Evolutionary conservation across 2,888 invertebrate species (phyloP).

Genomic region (Eupithecia subumbrata): DNA sequence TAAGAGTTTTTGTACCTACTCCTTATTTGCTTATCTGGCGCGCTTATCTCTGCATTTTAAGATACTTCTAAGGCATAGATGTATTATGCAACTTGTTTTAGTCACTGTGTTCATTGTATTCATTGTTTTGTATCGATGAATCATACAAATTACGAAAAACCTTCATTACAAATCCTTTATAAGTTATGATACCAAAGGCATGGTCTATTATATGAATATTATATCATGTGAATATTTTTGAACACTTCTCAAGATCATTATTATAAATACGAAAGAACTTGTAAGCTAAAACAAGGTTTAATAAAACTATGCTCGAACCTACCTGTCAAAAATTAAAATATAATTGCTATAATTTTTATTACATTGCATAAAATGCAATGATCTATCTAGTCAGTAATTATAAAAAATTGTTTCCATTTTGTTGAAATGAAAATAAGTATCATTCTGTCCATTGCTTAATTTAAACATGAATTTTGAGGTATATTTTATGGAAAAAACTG

Average conservation of each 20-base stretch:
- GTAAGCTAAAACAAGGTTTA: background rate
- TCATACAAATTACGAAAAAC: background rate
- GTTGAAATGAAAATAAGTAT: background rate
- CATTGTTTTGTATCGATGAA: background rate
- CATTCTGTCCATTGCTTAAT: constrained; percentile 28
- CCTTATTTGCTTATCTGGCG: constrained; percentile 4
- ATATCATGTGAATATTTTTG: background rate
- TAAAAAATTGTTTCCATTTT: constrained; percentile 26
- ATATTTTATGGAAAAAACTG: background rate
- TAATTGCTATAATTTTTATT: background rate
- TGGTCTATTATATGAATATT: background rate
- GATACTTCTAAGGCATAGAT: background rate
- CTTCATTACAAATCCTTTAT: background rate
- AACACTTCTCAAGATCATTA: background rate
- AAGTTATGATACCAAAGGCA: background rate
- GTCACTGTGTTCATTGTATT: background rate
- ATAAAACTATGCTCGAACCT: background rate
- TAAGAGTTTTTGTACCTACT: constrained; percentile 43
- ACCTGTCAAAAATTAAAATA: background rate
- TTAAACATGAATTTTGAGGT: background rate
- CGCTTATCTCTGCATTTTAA: background rate
- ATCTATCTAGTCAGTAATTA: constrained; percentile 48
- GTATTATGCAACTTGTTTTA: background rate
- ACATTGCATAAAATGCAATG: constrained; percentile 52
- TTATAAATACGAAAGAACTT: background rate